phyloP scores from a whole-genome alignment of 2,888 invertebrate species.

The Cacoxenus indagator region DNA sequence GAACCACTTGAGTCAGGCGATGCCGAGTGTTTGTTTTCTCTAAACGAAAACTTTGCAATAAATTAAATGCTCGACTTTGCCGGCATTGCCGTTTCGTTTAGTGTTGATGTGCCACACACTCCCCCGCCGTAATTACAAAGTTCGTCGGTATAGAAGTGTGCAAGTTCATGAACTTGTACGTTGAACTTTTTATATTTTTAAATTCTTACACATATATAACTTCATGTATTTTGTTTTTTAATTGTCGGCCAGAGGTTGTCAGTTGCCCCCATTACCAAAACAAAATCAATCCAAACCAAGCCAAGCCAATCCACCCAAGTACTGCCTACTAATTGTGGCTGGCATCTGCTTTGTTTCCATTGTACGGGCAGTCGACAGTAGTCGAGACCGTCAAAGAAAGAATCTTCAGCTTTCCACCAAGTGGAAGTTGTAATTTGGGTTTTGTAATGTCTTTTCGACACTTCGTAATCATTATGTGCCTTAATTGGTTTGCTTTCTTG shows the following conservation, averaged over 20 bases:
- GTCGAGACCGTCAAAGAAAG: not conserved
- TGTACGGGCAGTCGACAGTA: not conserved
- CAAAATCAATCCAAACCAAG: not conserved
- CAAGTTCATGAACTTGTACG: constrained; percentile 63
- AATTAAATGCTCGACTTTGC: constrained; percentile 19
- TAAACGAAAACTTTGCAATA: constrained; percentile 14
- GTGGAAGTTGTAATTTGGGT: constrained; percentile 12
- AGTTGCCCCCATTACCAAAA: too few relatives aligned
- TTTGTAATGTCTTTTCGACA: constrained; percentile 13
- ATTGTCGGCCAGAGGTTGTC: too few relatives aligned
- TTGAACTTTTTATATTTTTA: constrained; percentile 40
- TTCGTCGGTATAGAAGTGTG: constrained; percentile 27
- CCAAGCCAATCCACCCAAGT: not conserved
- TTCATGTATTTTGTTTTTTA: not conserved
- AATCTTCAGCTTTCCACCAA: not conserved
- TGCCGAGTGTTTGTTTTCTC: constrained; percentile 26
- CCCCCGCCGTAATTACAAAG: not conserved
- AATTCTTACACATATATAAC: too few relatives aligned
- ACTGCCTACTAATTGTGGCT: not conserved
- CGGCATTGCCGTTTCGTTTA: not conserved
- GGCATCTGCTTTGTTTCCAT: constrained; percentile 9
- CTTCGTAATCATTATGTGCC: constrained; percentile 55
- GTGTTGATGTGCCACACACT: not conserved
- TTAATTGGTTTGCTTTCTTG: constrained; percentile 58
- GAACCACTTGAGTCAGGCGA: constrained; percentile 1